Evolutionary conservation across 2,797 vertebrate genomes (phyloP), one percentile per base, ranked within the genome.

Genomic region (Chrysolophus pictus): DNA sequence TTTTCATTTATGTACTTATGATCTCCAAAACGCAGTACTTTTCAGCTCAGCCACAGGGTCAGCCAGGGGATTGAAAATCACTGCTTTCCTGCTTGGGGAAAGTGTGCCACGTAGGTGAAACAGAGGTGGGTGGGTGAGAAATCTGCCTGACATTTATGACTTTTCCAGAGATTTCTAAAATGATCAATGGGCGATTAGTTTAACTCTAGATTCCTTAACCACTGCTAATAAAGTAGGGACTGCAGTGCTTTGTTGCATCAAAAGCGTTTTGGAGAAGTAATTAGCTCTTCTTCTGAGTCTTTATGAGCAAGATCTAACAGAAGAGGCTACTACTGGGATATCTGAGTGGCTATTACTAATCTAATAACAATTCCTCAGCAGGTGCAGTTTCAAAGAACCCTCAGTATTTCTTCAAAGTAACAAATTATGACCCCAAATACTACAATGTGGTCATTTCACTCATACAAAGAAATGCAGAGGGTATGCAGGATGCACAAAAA

Each of bases 361-460:
- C 47, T 75, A 24, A 51, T 72, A 49, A 70, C 21, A 14, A 11
- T 94, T 87, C 82, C 75, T 78, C 71, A 68, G 67, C 90, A 98
- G 97, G 90, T 83, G 71, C 53, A 56, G 41, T 53, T 58, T 87
- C 47, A 51, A 90, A 24, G 28, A 93, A 95, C 23, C 35, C 72
- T 15, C 95, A 88, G 11, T 97, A 96, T 67, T 60, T 90, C 69
- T 97, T 98, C 77, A 63, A 58, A 69, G 96, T 98, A 35, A 33
- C 73, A 9, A 95, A 98, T 51, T 24, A 64, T n/a, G 42, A 49
- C 23, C 65, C 71, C 2, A 73, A 87, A 51, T 37, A 42, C 49
- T 82, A 75, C 12, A 98, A 98, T 5, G 94, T 97, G 6, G 72
- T 97, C 1, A 84, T 98, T 75, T 97, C 97, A 17, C 89, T 98